Conservation (phyloP, 2,797 vertebrate genomes). For the Limosa lapponica region DNA sequence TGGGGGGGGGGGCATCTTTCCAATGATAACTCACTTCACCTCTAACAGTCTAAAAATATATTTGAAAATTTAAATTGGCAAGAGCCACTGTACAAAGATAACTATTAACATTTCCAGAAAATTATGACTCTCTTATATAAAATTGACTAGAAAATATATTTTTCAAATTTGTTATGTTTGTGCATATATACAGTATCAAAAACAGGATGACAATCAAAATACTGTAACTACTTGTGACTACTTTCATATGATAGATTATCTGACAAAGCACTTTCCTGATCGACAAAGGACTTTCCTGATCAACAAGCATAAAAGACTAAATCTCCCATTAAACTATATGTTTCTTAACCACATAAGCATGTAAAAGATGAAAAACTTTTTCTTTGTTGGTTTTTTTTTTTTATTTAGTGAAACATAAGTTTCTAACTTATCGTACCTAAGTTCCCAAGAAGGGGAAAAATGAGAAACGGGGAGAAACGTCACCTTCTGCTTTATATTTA, state of each 20-base stretch:
- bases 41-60: neutral
- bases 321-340: neutral
- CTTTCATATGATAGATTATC: neutral
- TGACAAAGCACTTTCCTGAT: neutral
- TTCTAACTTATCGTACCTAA: neutral
- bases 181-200: neutral
- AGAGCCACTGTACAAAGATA: neutral
- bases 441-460: neutral
- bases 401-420: too few species aligned
- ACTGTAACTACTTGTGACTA: neutral
- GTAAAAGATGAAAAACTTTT: neutral
- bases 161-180: neutral
- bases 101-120: neutral
- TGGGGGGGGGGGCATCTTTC: neutral
- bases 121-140: neutral
- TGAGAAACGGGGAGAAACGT: neutral
- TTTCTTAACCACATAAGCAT: neutral
- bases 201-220: neutral
- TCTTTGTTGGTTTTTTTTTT: too few species aligned
- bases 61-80: constrained; percentile 25
- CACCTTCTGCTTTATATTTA: neutral
- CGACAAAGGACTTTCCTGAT: neutral
- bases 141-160: constrained; percentile 5
- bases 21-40: neutral
- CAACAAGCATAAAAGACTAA: neutral